Evolutionary conservation across 1,140 invertebrate genomes (phyloP).

Genomic region (Drosophila albomicans): DNA sequence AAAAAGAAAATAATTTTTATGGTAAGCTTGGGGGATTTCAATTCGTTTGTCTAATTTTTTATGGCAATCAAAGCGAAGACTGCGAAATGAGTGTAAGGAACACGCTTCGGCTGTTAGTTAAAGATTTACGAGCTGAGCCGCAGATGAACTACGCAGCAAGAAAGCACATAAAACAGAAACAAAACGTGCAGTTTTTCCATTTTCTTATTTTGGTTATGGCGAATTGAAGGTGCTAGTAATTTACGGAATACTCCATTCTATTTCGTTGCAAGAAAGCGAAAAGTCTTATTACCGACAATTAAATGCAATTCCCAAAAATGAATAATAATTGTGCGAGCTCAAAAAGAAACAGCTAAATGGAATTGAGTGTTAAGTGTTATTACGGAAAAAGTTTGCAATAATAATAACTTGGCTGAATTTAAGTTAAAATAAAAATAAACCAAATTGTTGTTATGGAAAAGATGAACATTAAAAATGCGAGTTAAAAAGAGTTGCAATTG

Average conservation of each 20-base stretch:
- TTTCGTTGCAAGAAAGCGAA: neutral
- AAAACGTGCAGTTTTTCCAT: neutral
- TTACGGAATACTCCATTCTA: neutral
- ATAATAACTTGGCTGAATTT: no score
- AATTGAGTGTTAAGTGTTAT: no score
- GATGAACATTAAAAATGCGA: no score
- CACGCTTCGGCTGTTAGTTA: neutral
- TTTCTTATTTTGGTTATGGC: neutral
- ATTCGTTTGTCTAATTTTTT: constrained; percentile 18
- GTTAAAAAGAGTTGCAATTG: no score
- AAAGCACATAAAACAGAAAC: neutral
- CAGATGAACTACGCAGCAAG: neutral
- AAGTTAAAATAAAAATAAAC: no score
- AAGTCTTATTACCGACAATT: no score
- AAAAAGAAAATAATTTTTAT: constrained; percentile 10
- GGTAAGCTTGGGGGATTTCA: constrained; percentile 17
- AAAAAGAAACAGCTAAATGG: no score
- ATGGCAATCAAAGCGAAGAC: constrained; percentile 4
- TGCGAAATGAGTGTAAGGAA: neutral
- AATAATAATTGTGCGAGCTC: no score
- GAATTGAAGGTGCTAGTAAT: constrained; percentile 6
- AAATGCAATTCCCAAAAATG: no score
- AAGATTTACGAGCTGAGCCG: neutral
- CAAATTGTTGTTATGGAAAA: no score
- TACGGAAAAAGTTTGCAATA: no score